Base-by-base conservation (phyloP, 2,888 invertebrate genomes). In the Tachystola acroxantha region DNA sequence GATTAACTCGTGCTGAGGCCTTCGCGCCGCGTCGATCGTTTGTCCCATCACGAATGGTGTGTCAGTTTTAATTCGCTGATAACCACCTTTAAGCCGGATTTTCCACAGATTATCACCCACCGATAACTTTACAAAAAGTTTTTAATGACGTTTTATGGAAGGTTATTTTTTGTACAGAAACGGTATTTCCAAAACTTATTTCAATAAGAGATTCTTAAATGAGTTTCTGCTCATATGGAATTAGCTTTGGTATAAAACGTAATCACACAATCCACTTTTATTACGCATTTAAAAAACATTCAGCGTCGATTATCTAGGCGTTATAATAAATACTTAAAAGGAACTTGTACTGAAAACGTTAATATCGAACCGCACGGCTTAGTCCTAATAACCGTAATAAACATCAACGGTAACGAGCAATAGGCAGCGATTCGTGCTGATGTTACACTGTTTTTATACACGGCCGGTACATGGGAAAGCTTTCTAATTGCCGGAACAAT, bases 401-500 rank as follows among this genome's bases (percentile, higher is more conserved):
- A 85, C 85, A 86, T 85, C 75, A 79, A 74, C 79, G 69, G 81
- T 82, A 85, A 82, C 84, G 85, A 81, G 85, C 82, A 78, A 82
- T 85, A 84, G 82, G 80, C 78, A 80, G 80, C 81, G 78, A 82
- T 81, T 82, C 84, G 80, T 81, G 84, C 84, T 82, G 82, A 82
- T 84, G 84, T 81, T 82, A 81, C 84, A 79, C 73, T 84, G 85
- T 86, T 86, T 85, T 85, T 85, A 86, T 84, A 85, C 85, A 81
- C 81, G 82, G 65, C 78, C 79, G 76, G 80, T 85, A 85, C 85
- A 85, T 81, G 85, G 85, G 82, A 87, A 87, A 86, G 84, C 87
- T 86, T 85, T 86, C 87, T 87, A 86, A 86, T 86, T 87, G 87
- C 82, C 84, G 85, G 82, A 85, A 86, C 86, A 87, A 86, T 85